Percentiles rank a stretch among this genome's conserved stretches.
phyloP scores from a whole-genome alignment of 2,797 vertebrate species.

The Luscinia luscinia region DNA sequence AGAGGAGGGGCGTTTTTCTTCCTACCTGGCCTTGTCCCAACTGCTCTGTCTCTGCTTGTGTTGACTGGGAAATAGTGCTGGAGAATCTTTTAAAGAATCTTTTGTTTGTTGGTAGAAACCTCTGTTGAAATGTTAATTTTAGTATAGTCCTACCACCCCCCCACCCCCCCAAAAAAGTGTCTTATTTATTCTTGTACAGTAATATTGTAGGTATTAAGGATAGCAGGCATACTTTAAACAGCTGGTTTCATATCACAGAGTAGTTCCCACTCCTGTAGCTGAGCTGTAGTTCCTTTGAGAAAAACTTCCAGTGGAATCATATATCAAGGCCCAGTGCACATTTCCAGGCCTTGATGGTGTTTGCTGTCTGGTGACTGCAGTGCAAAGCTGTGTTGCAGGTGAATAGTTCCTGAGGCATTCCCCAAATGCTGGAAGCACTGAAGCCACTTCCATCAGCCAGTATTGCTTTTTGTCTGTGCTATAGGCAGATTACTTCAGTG shows the following conservation, averaged over 20 bases:
- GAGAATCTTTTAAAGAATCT: neutral
- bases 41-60: neutral
- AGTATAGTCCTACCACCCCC: neutral
- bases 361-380: neutral
- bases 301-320: neutral
- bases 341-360: neutral
- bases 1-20: neutral
- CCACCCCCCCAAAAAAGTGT: rapidly evolving
- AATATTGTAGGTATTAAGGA: neutral
- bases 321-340: rapidly evolving
- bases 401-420: neutral
- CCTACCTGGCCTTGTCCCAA: neutral
- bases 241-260: neutral
- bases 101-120: neutral
- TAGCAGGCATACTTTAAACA: neutral
- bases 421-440: neutral
- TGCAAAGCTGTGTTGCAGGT: neutral
- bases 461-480: neutral
- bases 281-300: neutral
- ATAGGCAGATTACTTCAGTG: neutral
- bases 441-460: neutral
- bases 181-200: neutral
- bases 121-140: neutral
- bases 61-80: neutral
- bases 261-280: neutral